phyloP scores from a whole-genome alignment of 2,797 vertebrate species.

The Avahi laniger region DNA sequence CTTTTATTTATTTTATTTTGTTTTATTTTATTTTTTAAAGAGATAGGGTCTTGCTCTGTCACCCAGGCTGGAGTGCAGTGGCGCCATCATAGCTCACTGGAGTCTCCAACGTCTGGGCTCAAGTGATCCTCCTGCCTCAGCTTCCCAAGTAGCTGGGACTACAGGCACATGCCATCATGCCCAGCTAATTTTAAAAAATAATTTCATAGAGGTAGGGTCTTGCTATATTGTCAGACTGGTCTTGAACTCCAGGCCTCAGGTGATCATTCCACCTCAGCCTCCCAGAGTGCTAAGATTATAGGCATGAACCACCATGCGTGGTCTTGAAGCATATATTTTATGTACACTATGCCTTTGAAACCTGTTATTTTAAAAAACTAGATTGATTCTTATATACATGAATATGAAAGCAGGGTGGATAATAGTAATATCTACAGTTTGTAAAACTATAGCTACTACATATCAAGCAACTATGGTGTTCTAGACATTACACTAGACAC shows the following conservation, averaged over 20 bases:
- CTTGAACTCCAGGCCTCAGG: background rate
- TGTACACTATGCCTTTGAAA: slow-evolving; percentile 77
- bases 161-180: background rate
- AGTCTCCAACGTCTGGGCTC: background rate
- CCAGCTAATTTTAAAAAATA: background rate
- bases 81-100: background rate
- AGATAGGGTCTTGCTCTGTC: too few species aligned
- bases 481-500: background rate
- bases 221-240: background rate
- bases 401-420: slow-evolving; percentile 71
- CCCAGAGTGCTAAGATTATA: background rate
- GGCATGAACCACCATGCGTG: background rate
- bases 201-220: background rate
- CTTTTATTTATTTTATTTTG: slow-evolving; percentile 51
- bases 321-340: slow-evolving; percentile 77
- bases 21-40: too few species aligned
- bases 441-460: slow-evolving; percentile 3
- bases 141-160: background rate
- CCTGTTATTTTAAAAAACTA: slow-evolving; percentile 73
- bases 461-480: background rate
- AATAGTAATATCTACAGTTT: slow-evolving; percentile 49
- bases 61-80: too few species aligned
- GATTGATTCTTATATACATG: slow-evolving; percentile 71
- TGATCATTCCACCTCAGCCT: background rate
- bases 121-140: background rate